A percentile compares a stretch with the other conserved stretches of the same genome.
Conservation (phyloP, 2,113 vertebrate genomes). For the Actenoides hombroni region DNA sequence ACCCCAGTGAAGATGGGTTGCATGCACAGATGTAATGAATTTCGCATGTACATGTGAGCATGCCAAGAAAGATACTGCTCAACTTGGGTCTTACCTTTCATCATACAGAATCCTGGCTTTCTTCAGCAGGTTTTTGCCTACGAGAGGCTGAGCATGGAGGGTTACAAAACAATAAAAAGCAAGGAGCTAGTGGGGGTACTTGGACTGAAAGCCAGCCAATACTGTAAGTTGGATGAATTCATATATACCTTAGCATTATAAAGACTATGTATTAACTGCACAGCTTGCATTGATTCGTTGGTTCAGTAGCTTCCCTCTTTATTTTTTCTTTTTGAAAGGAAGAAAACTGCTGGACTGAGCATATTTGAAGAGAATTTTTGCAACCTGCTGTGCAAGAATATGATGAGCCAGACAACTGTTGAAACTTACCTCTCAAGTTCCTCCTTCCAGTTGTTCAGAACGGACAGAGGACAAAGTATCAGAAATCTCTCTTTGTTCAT, state of each 20-base stretch:
- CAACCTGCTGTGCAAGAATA: background rate
- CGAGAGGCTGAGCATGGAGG: slow-evolving; percentile 10
- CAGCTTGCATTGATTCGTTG: background rate
- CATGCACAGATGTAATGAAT: background rate
- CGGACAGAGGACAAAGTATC: slow-evolving; percentile 88
- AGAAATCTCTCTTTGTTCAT: slow-evolving; percentile 80
- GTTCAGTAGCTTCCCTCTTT: background rate
- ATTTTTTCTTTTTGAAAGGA: background rate
- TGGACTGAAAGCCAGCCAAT: background rate
- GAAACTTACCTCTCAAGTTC: slow-evolving; percentile 82
- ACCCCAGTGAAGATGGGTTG: background rate
- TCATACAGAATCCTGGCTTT: background rate
- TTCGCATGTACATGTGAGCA: background rate
- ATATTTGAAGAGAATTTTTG: background rate
- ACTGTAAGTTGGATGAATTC: background rate
- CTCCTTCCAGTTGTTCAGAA: slow-evolving; percentile 89
- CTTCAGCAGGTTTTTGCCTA: slow-evolving; percentile 16
- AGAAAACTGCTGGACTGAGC: background rate
- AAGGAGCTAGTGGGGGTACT: background rate
- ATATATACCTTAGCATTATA: background rate
- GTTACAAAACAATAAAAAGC: slow-evolving; percentile 9
- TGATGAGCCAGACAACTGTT: background rate
- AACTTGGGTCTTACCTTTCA: background rate
- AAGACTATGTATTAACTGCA: background rate
- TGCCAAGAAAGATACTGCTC: background rate